These are phyloP conservation scores for Papilio polytes DNA, from an alignment of 1,140 invertebrate species.

Conservation along the genomic window DNA sequence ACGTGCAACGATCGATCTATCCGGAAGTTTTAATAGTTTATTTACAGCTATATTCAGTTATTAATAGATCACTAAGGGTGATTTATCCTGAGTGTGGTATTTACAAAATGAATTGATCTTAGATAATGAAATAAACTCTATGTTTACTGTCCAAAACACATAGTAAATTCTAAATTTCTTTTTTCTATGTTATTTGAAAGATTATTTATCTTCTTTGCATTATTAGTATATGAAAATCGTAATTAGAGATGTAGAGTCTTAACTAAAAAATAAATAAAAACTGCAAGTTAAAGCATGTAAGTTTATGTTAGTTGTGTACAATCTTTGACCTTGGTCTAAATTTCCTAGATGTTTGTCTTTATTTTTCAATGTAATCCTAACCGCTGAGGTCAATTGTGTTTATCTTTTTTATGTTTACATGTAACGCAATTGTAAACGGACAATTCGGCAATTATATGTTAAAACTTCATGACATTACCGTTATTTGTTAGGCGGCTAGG, in stretches of 20 bases:
- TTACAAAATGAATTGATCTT: no score
- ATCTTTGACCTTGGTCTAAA: conserved; percentile 3
- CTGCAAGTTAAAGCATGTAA: background rate
- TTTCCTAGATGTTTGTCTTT: conserved; percentile 24
- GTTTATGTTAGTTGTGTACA: background rate
- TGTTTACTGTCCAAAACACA: no score
- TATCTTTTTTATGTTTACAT: conserved; percentile 13
- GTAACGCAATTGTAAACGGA: conserved; percentile 11
- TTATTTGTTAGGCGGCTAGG: background rate
- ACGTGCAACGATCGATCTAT: background rate
- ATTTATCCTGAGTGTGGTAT: no score
- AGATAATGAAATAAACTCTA: no score
- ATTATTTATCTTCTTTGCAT: no score
- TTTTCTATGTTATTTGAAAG: background rate
- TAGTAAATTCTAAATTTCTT: no score
- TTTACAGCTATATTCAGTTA: no score
- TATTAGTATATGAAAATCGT: no score
- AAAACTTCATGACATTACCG: background rate
- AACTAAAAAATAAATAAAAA: background rate
- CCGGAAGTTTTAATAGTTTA: background rate
- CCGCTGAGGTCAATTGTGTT: conserved; percentile 4
- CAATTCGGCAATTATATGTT: conserved; percentile 5
- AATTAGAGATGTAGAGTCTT: background rate
- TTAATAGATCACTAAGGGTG: no score
- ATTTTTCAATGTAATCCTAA: conserved; percentile 12